Base-by-base conservation (phyloP, 2,888 invertebrate species). In the Protophormia terraenovae region DNA sequence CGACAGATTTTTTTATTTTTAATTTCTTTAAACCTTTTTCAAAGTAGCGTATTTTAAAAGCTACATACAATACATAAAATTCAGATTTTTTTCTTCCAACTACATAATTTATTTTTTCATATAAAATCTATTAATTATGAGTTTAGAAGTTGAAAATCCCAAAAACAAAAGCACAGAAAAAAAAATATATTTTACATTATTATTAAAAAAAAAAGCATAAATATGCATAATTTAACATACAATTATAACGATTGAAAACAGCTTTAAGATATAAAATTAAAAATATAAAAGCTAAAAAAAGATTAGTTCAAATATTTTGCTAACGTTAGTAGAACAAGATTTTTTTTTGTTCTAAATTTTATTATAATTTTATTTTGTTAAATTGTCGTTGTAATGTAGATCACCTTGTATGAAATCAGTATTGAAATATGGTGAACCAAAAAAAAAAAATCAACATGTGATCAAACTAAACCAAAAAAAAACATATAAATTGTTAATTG, bases 181-280 rank as follows among this genome's bases (percentile, higher is more conserved):
- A 47, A 60, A 19, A 16, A 47, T 19, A 72, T 60, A 73, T 64
- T 24, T 60, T 50, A 58, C 38, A 38, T 67, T 38, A 60, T 66
- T 67, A 50, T 75, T 75, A 60, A 29, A 67, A n/a, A n/a, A n/a
- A n/a, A 71, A 75, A 75, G 81, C 84, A 78, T 71, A 81, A 81
- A 82, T 81, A 78, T 85, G 81, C 84, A 85, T 85, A 85, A 81
- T 85, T 82, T 78, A 85, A 78, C 83, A 86, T 86, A 80, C 41
- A 86, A 75, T 82, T 75, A 77, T 82, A 50, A 67, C 45, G 38
- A 45, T 62, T 73, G 24, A n/a, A 55, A 78, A 78, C 47, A 69
- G 69, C 69, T 67, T n/a, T 35, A 60, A 78, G 38, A 50, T 24
- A 67, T 24, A n/a, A 58, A 41, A 45, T 1, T 0, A 5, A 29